phyloP scores from a whole-genome alignment of 2,113 vertebrate species.

The Catagonus wagneri region DNA sequence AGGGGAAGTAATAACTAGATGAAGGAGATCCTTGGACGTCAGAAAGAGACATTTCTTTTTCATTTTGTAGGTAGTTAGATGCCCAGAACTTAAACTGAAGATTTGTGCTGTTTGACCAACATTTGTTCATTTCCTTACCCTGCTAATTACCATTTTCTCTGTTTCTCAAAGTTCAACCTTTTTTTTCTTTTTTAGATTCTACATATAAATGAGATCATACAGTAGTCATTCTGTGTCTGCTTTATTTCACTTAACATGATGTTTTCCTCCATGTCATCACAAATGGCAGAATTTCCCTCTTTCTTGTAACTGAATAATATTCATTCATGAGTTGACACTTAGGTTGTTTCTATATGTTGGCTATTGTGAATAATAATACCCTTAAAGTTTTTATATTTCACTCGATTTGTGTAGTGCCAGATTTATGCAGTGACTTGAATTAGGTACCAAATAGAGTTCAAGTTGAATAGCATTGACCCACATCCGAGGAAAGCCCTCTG shows the following conservation, averaged over 20 bases:
- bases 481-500: conserved; percentile 52
- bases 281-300: conserved; percentile 17
- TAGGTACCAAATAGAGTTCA: conserved; percentile 53
- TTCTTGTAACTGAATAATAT: background rate
- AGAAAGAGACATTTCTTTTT: conserved; percentile 13
- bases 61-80: background rate
- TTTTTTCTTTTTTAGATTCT: background rate
- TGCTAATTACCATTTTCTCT: background rate
- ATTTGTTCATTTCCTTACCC: background rate
- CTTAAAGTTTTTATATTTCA: background rate
- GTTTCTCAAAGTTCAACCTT: background rate
- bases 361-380: background rate
- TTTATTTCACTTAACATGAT: background rate
- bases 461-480: conserved; percentile 68
- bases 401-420: background rate
- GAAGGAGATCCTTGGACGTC: background rate
- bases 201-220: background rate
- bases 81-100: background rate
- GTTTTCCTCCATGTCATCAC: background rate
- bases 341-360: background rate
- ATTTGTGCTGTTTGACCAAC: background rate
- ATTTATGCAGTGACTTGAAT: conserved; percentile 44
- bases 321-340: background rate
- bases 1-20: background rate
- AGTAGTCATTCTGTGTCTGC: background rate